phyloP scores from a whole-genome alignment of 2,113 vertebrate genomes.

The Chauna torquata region DNA sequence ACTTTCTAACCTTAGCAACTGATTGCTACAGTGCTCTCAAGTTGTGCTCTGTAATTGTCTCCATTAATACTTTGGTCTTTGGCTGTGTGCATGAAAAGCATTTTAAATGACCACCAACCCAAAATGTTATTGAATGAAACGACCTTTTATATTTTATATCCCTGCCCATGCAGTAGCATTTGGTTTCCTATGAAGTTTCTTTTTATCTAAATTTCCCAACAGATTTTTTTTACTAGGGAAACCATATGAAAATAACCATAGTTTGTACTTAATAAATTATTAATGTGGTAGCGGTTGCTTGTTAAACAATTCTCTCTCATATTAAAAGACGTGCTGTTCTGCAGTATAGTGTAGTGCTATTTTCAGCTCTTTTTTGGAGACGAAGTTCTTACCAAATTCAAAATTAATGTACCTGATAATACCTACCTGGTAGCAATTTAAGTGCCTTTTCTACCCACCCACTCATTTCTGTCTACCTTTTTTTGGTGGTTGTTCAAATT shows the following conservation, averaged over 20 bases:
- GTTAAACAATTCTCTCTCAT: not conserved
- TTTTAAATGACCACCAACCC: not conserved
- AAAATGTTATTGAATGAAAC: not conserved
- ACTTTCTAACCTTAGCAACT: not conserved
- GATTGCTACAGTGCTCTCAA: not conserved
- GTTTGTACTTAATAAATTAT: constrained; percentile 42
- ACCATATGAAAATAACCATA: not conserved
- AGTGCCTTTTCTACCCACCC: not conserved
- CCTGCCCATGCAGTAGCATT: not conserved
- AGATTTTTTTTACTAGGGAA: not conserved
- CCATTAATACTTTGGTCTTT: constrained; percentile 25
- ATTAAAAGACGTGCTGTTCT: not conserved
- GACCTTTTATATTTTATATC: not conserved
- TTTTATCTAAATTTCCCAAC: not conserved
- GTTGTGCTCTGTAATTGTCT: not conserved
- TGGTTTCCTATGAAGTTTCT: not conserved
- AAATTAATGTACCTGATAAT: not conserved
- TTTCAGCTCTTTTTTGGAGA: not conserved
- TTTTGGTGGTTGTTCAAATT: not conserved
- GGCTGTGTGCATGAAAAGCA: not conserved
- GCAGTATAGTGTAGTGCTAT: not conserved
- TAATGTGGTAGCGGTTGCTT: constrained; percentile 32
- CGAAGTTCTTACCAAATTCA: not conserved
- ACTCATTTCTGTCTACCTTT: not conserved
- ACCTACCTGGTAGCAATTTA: not conserved